phyloP scores from a whole-genome alignment of 2,113 vertebrate species.

The Bos javanicus region DNA sequence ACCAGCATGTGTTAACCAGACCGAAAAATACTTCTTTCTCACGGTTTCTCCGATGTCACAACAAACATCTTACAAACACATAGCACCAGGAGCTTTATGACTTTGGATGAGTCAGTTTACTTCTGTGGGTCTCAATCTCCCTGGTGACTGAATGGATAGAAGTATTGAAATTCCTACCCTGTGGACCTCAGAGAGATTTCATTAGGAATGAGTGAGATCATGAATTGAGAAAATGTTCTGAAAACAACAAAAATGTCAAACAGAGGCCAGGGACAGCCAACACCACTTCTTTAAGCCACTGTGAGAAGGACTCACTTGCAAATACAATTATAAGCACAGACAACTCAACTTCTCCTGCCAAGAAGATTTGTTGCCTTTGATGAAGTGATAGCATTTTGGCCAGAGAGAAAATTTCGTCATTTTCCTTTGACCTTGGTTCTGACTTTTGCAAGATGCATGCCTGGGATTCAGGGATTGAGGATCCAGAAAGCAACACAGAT shows the following conservation, averaged over 20 bases:
- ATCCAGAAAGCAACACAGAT: not conserved
- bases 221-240: conserved; percentile 4
- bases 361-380: conserved; percentile 42
- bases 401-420: conserved; percentile 49
- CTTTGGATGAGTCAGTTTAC: not conserved
- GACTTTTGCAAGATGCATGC: conserved; percentile 19
- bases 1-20: not conserved
- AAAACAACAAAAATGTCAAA: conserved; percentile 23
- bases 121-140: not conserved
- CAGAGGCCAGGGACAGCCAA: not conserved
- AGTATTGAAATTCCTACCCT: not conserved
- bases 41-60: not conserved
- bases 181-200: not conserved
- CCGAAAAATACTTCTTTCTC: not conserved
- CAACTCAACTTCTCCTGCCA: conserved; percentile 59
- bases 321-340: conserved; percentile 41
- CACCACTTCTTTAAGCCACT: not conserved
- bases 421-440: conserved; percentile 64
- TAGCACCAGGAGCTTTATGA: not conserved
- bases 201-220: not conserved
- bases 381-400: conserved; percentile 57
- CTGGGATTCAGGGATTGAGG: not conserved
- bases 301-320: conserved; percentile 32
- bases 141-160: not conserved
- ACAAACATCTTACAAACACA: not conserved